Conservation (phyloP, 2,888 invertebrate species). For the Chrysolina oricalcia region DNA sequence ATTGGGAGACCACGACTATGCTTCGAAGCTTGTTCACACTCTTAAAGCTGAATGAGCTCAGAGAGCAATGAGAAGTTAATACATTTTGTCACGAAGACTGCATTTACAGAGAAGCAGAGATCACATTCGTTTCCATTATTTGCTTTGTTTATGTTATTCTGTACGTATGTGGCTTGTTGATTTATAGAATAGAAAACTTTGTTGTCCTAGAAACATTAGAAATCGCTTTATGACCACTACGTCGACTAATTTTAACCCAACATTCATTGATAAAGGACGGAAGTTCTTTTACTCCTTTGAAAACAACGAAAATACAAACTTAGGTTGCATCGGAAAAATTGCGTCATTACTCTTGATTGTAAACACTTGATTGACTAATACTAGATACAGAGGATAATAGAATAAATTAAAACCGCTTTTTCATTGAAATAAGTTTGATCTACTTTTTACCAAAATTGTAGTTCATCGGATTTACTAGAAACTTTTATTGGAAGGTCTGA, state of each 20-base stretch:
- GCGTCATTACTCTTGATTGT: too few relatives aligned
- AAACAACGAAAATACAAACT: background rate
- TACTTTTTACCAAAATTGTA: too few relatives aligned
- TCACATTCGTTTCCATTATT: background rate
- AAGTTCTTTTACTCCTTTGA: constrained; percentile 13
- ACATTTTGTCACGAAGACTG: background rate
- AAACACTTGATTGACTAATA: too few relatives aligned
- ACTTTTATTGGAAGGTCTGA: too few relatives aligned
- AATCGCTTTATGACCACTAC: constrained; percentile 51
- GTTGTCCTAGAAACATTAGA: constrained; percentile 36
- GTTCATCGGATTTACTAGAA: too few relatives aligned
- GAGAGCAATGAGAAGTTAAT: background rate
- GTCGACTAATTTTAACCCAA: constrained; percentile 15
- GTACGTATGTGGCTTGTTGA: background rate
- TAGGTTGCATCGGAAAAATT: background rate
- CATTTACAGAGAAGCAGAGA: background rate
- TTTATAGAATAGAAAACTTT: constrained; percentile 8
- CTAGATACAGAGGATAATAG: too few relatives aligned
- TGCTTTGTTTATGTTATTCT: background rate
- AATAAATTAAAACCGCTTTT: too few relatives aligned
- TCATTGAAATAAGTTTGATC: too few relatives aligned
- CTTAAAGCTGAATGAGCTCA: background rate
- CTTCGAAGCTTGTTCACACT: background rate
- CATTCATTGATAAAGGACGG: constrained; percentile 25
- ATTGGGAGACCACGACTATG: too few relatives aligned